phyloP scores from a whole-genome alignment of 2,888 invertebrate species.

The Tholera decimalis region DNA sequence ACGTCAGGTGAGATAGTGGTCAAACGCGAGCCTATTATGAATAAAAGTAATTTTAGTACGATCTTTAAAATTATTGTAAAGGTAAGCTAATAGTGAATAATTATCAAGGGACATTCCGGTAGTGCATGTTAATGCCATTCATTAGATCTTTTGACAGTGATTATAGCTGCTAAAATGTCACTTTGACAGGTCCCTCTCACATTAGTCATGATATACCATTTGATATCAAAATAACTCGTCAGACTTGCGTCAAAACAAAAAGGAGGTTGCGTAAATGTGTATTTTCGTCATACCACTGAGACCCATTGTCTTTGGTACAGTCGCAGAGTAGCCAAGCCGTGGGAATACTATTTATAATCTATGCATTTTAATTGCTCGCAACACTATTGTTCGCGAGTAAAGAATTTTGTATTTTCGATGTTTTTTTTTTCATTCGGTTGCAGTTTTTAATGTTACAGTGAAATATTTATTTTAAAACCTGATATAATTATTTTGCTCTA shows the following conservation, averaged over 20 bases:
- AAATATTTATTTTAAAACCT: background rate
- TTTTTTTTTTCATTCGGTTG: background rate
- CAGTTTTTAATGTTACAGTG: constrained; percentile 8
- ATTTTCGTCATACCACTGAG: constrained; percentile 61
- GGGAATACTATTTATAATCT: constrained; percentile 58
- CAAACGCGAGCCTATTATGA: too few relatives aligned
- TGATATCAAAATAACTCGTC: constrained; percentile 17
- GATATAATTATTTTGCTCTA: background rate
- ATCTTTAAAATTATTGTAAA: too few relatives aligned
- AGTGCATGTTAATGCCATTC: too few relatives aligned
- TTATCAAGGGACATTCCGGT: too few relatives aligned
- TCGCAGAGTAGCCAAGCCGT: constrained; percentile 50
- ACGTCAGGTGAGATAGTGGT: too few relatives aligned
- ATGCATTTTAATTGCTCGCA: constrained; percentile 62
- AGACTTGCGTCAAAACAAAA: constrained; percentile 39
- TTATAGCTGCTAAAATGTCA: too few relatives aligned
- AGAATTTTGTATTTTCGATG: constrained; percentile 34
- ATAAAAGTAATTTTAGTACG: too few relatives aligned
- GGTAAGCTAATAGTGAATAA: too few relatives aligned
- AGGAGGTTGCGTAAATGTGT: constrained; percentile 47
- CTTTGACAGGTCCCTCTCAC: background rate
- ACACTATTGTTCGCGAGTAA: constrained; percentile 54
- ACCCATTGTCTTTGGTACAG: constrained; percentile 60
- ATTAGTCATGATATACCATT: constrained; percentile 1
- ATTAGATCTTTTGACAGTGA: too few relatives aligned